Evolutionary conservation across 1,140 invertebrate species (phyloP), one percentile per base, ranked within the genome.

Genomic region (Colletes gigas): DNA sequence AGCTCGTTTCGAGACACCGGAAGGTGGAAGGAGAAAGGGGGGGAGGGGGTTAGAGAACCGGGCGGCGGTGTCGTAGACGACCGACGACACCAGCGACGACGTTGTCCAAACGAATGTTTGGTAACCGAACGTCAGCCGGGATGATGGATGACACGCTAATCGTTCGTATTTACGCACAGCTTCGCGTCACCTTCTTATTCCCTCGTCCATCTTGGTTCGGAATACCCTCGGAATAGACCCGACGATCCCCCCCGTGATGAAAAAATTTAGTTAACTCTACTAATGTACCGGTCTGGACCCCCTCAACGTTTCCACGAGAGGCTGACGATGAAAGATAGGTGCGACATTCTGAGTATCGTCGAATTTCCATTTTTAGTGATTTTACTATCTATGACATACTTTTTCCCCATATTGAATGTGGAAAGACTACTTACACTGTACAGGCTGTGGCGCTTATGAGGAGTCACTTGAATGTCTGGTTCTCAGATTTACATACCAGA

Each of bases 131-230:
- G 87, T 88, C 84, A 82, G 73, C 54, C 71, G 19, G 80, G 85
- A 90, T 91, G 90, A 91, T 90, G 83, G 89, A 91, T 89, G 88
- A 85, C 80, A 83, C 81, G 82, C 88, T 91, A 90, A 91, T 91
- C 89, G 89, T 90, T 90, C 85, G 88, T 90, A 90, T 90, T 91
- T 90, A 90, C 85, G 86, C 74, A 73, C 66, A 70, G 81, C 30
- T 30, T 30, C 30, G 30, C 78, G 60, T 66, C 65, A 62, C 70
- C 86, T 88, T 88, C 82, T 87, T 80, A 76, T 85, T 71, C 73
- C 62, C 75, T 57, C 79, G 70, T 74, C 67, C 69, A 70, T 75
- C 67, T 74, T 75, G 66, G 39, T 55, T 55, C 4, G 30, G 17
- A 54, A 52, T 50, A 68, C 55, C 44, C 54, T 68, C 59, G 78